A percentile compares a stretch with the other conserved stretches of the same genome.
Conservation (phyloP, 2,797 vertebrate genomes). For the Nyctalus aviator region DNA sequence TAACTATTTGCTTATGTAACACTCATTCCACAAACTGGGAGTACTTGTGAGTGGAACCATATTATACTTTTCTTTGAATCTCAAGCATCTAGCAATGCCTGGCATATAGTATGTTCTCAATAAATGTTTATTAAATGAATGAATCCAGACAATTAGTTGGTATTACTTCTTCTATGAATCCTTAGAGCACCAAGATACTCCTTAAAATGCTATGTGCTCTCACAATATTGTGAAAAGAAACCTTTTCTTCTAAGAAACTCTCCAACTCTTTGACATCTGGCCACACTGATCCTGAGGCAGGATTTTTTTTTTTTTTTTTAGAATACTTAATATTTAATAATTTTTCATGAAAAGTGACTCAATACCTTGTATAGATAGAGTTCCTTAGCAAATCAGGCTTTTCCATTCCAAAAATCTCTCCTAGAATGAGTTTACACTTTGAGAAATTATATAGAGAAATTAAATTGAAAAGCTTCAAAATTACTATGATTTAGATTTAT, state of each 20-base stretch:
- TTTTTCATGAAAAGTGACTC: neutral
- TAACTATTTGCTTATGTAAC: conserved; percentile 39
- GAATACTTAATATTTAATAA: conserved; percentile 16
- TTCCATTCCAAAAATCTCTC: neutral
- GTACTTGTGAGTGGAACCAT: neutral
- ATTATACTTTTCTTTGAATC: neutral
- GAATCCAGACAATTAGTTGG: neutral
- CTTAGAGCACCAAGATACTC: neutral
- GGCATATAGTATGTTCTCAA: neutral
- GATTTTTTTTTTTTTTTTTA: neutral
- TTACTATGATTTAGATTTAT: neutral
- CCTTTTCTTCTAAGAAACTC: neutral
- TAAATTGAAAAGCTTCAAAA: neutral
- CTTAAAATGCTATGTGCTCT: neutral
- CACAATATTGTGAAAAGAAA: neutral
- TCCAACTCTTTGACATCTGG: neutral
- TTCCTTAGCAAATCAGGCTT: neutral
- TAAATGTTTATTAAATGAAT: conserved; percentile 5
- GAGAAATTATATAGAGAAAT: neutral
- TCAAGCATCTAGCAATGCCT: neutral
- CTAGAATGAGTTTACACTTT: neutral
- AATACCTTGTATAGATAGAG: neutral
- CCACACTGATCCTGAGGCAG: neutral
- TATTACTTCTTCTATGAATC: neutral
- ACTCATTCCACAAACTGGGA: neutral